Base-by-base conservation (phyloP, 2,797 vertebrate genomes). In the Chrysocyon brachyurus region DNA sequence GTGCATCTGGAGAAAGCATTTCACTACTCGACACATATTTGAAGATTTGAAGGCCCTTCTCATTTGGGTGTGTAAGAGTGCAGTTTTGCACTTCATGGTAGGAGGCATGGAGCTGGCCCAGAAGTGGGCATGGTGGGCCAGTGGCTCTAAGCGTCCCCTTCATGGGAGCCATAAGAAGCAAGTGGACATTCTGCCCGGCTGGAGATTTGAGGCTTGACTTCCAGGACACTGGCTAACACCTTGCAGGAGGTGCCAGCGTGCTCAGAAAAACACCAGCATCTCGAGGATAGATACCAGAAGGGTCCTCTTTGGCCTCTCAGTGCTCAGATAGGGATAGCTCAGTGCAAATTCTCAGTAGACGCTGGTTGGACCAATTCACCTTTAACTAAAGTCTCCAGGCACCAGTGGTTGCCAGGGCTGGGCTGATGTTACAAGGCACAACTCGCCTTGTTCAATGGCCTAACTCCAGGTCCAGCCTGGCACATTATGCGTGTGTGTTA, bases 171-270 rank as follows among this genome's bases (percentile, higher is more conserved):
- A 11, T 28, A 16, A 26, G 19, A 24, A 63, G 59, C 17, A 31
- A 14, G 68, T 59, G 75, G 46, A 31, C 40, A 22, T 40, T 61
- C 21, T 0, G 0, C 5, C 64, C 46, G 24, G 54, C 19, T 8
- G 19, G 11, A 70, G 49, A 77, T 4, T 6, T 0, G 2, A 5
- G 11, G 12, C 56, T 68, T 81, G n/a, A 21, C 14, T 31, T 40
- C 66, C 11, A 36, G 2, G 8, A 11, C 31, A 56, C n/a, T 4
- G 0, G 28, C 12, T 19, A 12, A 36, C 66, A 26, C 1, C 61
- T n/a, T 22, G 22, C 0, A 4, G 33, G n/a, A 11, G 12, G 0
- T n/a, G n/a, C 19, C 6, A 24, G 19, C 33, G 36, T 3, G 7
- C 73, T 87, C 1, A 2, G 9, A n/a, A 11, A 46, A 83, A n/a